phyloP scores from a whole-genome alignment of 2,113 vertebrate genomes.

The Acrocephalus kingi region DNA sequence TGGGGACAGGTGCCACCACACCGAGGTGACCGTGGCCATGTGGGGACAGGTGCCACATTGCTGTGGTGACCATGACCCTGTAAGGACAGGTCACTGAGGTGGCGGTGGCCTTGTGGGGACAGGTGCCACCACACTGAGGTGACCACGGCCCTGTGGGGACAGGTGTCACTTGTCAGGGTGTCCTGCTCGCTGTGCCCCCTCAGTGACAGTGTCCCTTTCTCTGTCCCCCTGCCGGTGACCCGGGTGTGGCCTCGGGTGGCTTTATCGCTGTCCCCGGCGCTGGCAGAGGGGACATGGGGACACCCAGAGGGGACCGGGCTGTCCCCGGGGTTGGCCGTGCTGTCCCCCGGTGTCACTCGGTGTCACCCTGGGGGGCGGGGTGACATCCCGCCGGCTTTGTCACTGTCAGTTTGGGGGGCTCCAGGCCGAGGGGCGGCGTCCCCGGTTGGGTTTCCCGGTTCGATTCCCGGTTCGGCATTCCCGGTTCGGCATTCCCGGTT shows the following conservation, averaged over 20 bases:
- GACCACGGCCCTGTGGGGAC: not conserved
- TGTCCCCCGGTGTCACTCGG: not conserved
- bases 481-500: not conserved
- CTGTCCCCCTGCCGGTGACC: not conserved
- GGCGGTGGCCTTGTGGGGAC: not conserved
- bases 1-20: not conserved
- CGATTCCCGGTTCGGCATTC: not conserved
- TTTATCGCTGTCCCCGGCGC: accelerated
- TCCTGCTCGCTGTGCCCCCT: accelerated
- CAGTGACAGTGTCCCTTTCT: not conserved
- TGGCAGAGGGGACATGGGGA: not conserved
- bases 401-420: not conserved
- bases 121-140: not conserved
- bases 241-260: not conserved
- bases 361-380: not conserved
- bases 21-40: too few relatives aligned
- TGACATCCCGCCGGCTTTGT: not conserved
- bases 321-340: not conserved
- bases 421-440: not conserved
- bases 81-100: not conserved
- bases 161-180: not conserved
- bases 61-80: too few relatives aligned
- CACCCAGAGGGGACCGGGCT: not conserved
- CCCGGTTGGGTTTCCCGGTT: not conserved
- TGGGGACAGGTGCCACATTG: not conserved